These are phyloP conservation scores for Acestrorhynchus altus DNA, from an alignment of 2,797 vertebrate species.

Conservation along the genomic window DNA sequence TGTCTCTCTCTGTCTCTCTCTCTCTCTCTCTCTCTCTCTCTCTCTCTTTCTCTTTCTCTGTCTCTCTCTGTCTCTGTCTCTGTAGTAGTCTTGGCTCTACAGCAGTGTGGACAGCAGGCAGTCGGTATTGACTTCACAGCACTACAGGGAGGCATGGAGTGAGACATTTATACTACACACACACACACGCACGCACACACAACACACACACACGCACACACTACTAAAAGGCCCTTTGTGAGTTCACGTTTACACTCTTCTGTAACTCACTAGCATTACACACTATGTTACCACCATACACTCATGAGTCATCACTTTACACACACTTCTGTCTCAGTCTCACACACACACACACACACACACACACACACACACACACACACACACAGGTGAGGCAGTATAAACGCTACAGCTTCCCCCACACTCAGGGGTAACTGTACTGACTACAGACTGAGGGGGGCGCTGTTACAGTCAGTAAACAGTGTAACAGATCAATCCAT, in stretches of 20 bases:
- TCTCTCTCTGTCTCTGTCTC: neutral
- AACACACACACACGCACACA: neutral
- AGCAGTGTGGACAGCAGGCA: neutral
- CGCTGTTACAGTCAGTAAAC: too few relatives aligned
- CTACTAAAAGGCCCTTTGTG: conserved; percentile 1
- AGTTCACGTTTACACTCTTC: neutral
- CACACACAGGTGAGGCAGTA: neutral
- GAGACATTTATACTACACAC: neutral
- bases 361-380: conserved; percentile 6
- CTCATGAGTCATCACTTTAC: conserved; percentile 18
- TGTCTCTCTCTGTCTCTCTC: too few relatives aligned
- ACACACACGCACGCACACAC: too few relatives aligned
- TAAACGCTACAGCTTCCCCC: neutral
- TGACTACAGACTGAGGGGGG: too few relatives aligned
- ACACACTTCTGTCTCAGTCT: neutral
- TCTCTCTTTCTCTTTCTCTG: too few relatives aligned
- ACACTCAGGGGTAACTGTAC: too few relatives aligned
- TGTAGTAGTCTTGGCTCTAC: neutral
- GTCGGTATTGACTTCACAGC: neutral
- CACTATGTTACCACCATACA: conserved; percentile 23
- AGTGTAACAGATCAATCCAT: too few relatives aligned
- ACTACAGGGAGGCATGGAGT: neutral
- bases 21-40: too few relatives aligned
- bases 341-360: neutral
- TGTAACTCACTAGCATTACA: conserved; percentile 17